Evolutionary conservation across 2,888 invertebrate genomes (phyloP), one percentile per base, ranked within the genome.

Genomic region (Drosophila incognita): DNA sequence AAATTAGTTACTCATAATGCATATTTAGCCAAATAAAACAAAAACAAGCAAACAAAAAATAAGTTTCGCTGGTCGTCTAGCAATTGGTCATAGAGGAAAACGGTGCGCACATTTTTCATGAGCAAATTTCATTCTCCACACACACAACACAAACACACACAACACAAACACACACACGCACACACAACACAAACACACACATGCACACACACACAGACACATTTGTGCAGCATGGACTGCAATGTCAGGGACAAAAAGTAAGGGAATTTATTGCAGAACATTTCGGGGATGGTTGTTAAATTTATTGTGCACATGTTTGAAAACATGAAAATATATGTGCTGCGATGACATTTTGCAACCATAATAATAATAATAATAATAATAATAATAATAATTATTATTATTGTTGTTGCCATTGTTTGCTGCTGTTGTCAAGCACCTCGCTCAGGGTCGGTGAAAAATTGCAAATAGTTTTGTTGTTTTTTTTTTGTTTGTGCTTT

Each of bases 381-480:
- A 27, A 35, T n/a, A n/a, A n/a, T n/a, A n/a, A n/a, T n/a, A n/a
- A n/a, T 35, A 31, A 38, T 51, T 60, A 13, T 51, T 60, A 13
- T 58, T 62, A 6, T 63, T 83, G 74, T 29, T 38, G 46, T 48
- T 60, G 13, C 61, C 59, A n/a, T 63, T 83, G 76, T 65, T 64
- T 62, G 27, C 61, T 83, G 79, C 69, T 73, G 71, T 82, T 81
- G 84, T 84, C 86, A 84, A 84, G 82, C 84, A 86, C 84, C 84
- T 79, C 74, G 65, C 31, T 65, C 84, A 85, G 84, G 86, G 84
- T 86, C 84, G 81, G 29, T 62, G 52, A 51, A 61, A 75, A 59
- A 63, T 72, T 49, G 69, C 70, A 69, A 86, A 84, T 83, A 84
- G 82, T 83, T 81, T 69, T 38, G 24, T 64, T 54, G n/a, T 24